Evolutionary conservation across 2,113 vertebrate species (phyloP), one percentile per base, ranked within the genome.

Genomic region (Clarias batrachus): DNA sequence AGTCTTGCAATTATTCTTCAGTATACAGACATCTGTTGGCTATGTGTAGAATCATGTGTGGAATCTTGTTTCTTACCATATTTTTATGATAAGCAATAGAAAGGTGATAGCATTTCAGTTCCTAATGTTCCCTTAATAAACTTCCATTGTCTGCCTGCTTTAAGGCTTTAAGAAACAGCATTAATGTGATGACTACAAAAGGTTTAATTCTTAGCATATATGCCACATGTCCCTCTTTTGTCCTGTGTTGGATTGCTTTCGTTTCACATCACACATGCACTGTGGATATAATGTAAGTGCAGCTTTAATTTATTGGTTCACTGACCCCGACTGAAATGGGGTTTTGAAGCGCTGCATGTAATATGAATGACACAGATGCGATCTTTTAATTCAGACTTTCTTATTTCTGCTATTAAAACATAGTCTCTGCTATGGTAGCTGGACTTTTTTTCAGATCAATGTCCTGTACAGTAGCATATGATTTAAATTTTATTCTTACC

Each of bases 281-380:
- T 81, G 81, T 79, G 85, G 65, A 73, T 79, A 60, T 87, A 88
- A 88, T 88, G 82, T 85, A 79, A 86, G 70, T 68, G 81, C 74
- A 74, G 77, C 77, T 91, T 92, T 90, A 91, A 92, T 93, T 90
- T 91, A 89, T 83, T 41, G 90, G 83, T 89, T 88, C 87, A 89
- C 48, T 88, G 86, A 91, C 66, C 88, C 85, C 48, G 23, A 60
- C 63, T 85, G 66, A 89, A 89, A 83, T 81, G 86, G 88, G 54
- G 68, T 89, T 71, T 85, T 62, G 78, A 87, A 88, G 30, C 71
- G 86, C 76, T 89, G 83, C 84, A 85, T 85, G 76, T 62, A 56
- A 71, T 86, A 83, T 86, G 59, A 80, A 59, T 70, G 66, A 65
- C 66, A 84, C 48, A 77, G 19, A 30, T 66, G 81, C 60, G 65